Conservation (phyloP, 2,797 vertebrate species). For the Petrocephalus sullivani region DNA sequence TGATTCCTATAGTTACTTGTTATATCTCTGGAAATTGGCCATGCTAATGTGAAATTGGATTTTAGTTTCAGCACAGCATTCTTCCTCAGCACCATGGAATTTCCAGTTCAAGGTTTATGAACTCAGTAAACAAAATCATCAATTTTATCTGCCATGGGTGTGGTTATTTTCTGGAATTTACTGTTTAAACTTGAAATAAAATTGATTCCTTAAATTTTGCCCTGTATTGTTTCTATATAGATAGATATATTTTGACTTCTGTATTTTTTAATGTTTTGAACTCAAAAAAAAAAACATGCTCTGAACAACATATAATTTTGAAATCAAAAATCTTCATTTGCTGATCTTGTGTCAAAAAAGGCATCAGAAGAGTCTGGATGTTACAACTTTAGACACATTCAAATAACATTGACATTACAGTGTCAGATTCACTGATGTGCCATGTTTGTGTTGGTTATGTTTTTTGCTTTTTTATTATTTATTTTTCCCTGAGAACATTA, state of each 20-base stretch:
- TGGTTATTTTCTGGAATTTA: background rate
- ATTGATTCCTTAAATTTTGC: background rate
- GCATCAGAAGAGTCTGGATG: background rate
- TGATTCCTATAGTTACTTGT: background rate
- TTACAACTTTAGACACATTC: background rate
- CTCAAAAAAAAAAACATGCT: background rate
- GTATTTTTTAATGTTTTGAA: background rate
- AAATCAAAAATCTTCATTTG: background rate
- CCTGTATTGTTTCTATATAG: background rate
- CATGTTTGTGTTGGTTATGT: background rate
- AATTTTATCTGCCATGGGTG: background rate
- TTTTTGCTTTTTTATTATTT: background rate
- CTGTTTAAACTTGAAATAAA: background rate
- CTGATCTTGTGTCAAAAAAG: background rate
- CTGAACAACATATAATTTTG: background rate
- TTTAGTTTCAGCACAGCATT: background rate
- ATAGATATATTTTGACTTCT: background rate
- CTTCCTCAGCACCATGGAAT: background rate
- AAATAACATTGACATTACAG: constrained; percentile 1
- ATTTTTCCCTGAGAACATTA: background rate
- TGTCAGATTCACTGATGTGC: background rate
- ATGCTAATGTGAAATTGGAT: background rate
- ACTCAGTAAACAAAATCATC: background rate
- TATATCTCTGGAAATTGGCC: background rate
- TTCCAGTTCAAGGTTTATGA: background rate